phyloP scores from a whole-genome alignment of 2,797 vertebrate genomes.

The Potorous gilbertii region DNA sequence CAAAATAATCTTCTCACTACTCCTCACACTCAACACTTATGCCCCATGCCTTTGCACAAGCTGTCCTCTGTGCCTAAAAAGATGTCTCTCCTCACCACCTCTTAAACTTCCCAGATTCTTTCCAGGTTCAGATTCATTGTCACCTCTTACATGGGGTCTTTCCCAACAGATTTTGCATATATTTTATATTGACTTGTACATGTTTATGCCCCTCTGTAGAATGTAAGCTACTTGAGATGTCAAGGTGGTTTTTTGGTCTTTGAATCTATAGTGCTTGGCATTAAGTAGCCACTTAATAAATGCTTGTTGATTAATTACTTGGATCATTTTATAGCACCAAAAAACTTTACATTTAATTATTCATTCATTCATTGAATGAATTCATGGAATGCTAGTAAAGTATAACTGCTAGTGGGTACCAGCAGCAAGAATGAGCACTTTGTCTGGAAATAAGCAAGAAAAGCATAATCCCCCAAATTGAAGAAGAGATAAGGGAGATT shows the following conservation, averaged over 20 bases:
- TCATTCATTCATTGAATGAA: background rate
- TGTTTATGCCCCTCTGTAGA: background rate
- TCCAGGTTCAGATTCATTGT: background rate
- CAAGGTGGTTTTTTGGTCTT: background rate
- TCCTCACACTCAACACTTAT: background rate
- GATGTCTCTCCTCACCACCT: background rate
- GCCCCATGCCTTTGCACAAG: background rate
- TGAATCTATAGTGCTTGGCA: background rate
- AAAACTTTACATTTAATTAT: background rate
- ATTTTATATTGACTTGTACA: background rate
- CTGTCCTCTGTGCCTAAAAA: background rate
- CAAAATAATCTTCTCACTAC: background rate
- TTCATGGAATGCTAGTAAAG: background rate
- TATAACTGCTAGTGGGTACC: background rate
- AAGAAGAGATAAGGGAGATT: background rate
- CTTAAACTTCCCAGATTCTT: background rate
- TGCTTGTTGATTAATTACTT: background rate
- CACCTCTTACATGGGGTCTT: background rate
- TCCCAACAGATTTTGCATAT: background rate
- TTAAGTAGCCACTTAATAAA: background rate
- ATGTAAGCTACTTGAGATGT: background rate
- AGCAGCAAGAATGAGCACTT: background rate
- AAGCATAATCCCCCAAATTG: constrained; percentile 17
- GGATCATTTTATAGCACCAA: background rate
- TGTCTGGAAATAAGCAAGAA: constrained; percentile 46